Conservation (phyloP, 1,140 invertebrate species). For the Lepeophtheirus salmonis region DNA sequence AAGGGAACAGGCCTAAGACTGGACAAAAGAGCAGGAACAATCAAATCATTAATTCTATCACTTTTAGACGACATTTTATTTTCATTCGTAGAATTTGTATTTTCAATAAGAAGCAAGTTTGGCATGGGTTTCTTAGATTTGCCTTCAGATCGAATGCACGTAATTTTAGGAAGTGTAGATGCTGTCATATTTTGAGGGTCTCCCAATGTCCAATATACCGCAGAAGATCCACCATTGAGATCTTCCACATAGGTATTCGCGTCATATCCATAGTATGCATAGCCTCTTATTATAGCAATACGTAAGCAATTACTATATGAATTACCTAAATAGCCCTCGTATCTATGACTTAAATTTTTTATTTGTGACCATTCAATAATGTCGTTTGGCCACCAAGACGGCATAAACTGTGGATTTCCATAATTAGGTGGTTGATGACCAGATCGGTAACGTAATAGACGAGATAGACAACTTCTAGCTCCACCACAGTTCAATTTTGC, state of each 20-base stretch:
- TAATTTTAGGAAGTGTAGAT: not conserved
- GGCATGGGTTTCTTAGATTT: not conserved
- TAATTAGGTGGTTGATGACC: constrained; percentile 6
- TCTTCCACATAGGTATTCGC: constrained; percentile 8
- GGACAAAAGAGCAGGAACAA: not conserved
- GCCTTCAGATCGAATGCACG: not conserved
- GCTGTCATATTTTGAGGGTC: not conserved
- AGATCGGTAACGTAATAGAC: not conserved
- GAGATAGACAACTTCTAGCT: not conserved
- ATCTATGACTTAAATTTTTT: constrained; percentile 15
- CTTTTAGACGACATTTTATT: not conserved
- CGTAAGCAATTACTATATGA: constrained; percentile 14
- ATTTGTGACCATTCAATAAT: constrained; percentile 15
- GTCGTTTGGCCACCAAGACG: constrained; percentile 17
- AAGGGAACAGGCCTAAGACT: not conserved
- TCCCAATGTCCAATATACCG: not conserved
- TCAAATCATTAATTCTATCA: not conserved
- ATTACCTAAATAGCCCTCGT: no score
- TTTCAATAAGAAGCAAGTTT: not conserved
- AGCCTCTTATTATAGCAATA: constrained; percentile 9
- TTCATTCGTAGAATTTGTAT: not conserved
- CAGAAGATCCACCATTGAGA: not conserved
- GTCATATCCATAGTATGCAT: constrained; percentile 9
- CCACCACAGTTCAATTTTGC: constrained; percentile 13
- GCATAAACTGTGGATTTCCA: constrained; percentile 7